These are phyloP conservation scores for Macropis europaea DNA, from an alignment of 2,888 invertebrate species.

Conservation along the genomic window DNA sequence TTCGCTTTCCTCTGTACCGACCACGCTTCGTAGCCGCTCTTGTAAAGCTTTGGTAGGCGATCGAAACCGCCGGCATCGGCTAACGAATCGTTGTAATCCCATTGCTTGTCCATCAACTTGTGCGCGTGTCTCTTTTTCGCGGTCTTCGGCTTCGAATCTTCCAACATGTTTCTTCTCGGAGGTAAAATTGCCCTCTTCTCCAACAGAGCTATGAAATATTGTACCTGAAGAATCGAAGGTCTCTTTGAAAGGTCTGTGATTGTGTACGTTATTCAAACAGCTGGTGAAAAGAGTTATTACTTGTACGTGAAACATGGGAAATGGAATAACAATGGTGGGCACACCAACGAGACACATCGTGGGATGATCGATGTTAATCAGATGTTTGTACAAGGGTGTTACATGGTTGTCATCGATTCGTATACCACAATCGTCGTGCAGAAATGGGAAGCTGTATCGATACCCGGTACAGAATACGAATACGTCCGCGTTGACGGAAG, in stretches of 20 bases:
- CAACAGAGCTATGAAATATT: slow-evolving; percentile 84
- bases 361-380: slow-evolving; percentile 88
- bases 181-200: slow-evolving; percentile 84
- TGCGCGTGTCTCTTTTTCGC: slow-evolving; percentile 78
- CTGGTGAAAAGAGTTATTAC: slow-evolving; percentile 76
- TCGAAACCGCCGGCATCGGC: slow-evolving; percentile 76
- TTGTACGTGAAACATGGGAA: slow-evolving; percentile 88
- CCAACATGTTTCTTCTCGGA: slow-evolving; percentile 84
- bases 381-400: slow-evolving; percentile 87
- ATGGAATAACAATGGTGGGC: slow-evolving; percentile 85
- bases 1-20: slow-evolving; percentile 33
- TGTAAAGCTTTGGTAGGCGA: slow-evolving; percentile 75
- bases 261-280: neutral
- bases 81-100: slow-evolving; percentile 79
- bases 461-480: slow-evolving; percentile 90
- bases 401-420: slow-evolving; percentile 84
- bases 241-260: neutral
- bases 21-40: slow-evolving; percentile 65
- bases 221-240: slow-evolving; percentile 79
- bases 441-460: slow-evolving; percentile 86
- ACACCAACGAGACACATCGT: slow-evolving; percentile 90
- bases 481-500: slow-evolving; percentile 83
- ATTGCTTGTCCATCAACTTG: slow-evolving; percentile 77
- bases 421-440: slow-evolving; percentile 84
- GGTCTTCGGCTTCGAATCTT: slow-evolving; percentile 81